Evolutionary conservation across 2,797 vertebrate species (phyloP), one percentile per base, ranked within the genome.

Genomic region (Manis javanica): DNA sequence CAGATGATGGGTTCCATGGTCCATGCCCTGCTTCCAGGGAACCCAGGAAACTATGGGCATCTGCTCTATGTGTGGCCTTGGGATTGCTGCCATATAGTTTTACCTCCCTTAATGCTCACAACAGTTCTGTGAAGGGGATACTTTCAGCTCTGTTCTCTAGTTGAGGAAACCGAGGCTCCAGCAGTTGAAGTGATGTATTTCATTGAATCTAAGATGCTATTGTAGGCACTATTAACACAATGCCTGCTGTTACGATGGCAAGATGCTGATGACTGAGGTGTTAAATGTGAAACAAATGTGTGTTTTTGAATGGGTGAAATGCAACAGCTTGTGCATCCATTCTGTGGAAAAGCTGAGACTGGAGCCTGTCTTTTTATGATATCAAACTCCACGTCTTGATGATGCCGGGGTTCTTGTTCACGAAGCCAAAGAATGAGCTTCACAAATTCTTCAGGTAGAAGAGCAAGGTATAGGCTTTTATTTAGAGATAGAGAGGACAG

Each of bases 81-180:
- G 46, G 2, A 79, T 92, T 94, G 59, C 53, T 87, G 31, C 29
- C 55, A 5, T 55, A 68, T 13, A 51, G 31, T 83, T 72, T 90
- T 71, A 61, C 24, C 51, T 90, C 24, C 46, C 7, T 93, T 83
- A 68, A 87, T 57, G 37, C 2, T 87, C 81, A 68, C 42, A 74
- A 90, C 15, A 61, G 26, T 71, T 77, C 26, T 91, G 42, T 79
- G 64, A 87, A 75, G 37, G 81, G 26, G 13, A 14, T 15, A 53
- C 64, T 93, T 93, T 86, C 63, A 89, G 39, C 1, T 82, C 49
- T 66, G 39, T 39, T 66, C 29, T 83, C 53, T 55, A 78, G 39
- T 55, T 82, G 63, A 97, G 26, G 57, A 95, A 89, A 91, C 69
- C 77, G 29, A 93, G 74, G 31, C 31, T 78, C 51, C 79, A 82